A percentile compares a stretch with the other conserved stretches of the same genome.
These are phyloP conservation scores for Orycteropus afer DNA, from an alignment of 2,113 vertebrate species.

Conservation along the genomic window DNA sequence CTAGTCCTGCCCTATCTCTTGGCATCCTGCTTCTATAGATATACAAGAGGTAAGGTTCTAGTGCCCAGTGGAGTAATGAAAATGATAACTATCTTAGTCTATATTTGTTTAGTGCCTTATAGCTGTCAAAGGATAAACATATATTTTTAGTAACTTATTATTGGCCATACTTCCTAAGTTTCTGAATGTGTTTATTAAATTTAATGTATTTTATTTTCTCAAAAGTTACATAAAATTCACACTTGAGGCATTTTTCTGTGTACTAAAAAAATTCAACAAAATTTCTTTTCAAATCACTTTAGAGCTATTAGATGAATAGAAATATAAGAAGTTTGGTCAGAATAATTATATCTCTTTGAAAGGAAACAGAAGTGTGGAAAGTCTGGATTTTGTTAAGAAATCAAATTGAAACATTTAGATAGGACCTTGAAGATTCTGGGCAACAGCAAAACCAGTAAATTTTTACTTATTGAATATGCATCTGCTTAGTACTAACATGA, in stretches of 20 bases:
- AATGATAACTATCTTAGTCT: background rate
- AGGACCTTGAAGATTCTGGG: background rate
- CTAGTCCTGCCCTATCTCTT: background rate
- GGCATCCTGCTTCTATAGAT: background rate
- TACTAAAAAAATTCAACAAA: background rate
- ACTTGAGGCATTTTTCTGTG: background rate
- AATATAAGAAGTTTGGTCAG: background rate
- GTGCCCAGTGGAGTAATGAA: background rate
- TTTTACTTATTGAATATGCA: background rate
- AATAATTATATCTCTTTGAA: background rate
- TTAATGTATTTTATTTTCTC: background rate
- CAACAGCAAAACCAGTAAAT: background rate
- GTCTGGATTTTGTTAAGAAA: background rate
- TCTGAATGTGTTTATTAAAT: background rate
- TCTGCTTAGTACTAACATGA: background rate
- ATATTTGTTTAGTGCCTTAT: background rate
- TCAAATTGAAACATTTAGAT: background rate
- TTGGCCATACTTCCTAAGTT: background rate
- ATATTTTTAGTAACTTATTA: background rate
- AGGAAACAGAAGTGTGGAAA: background rate
- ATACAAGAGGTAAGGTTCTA: background rate
- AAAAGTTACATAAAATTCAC: background rate
- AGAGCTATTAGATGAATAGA: background rate
- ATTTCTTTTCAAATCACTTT: conserved; percentile 18
- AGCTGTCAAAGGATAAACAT: background rate